A percentile compares a stretch with the other conserved stretches of the same genome.
phyloP scores from a whole-genome alignment of 2,113 vertebrate genomes.

The Hippolais icterina region DNA sequence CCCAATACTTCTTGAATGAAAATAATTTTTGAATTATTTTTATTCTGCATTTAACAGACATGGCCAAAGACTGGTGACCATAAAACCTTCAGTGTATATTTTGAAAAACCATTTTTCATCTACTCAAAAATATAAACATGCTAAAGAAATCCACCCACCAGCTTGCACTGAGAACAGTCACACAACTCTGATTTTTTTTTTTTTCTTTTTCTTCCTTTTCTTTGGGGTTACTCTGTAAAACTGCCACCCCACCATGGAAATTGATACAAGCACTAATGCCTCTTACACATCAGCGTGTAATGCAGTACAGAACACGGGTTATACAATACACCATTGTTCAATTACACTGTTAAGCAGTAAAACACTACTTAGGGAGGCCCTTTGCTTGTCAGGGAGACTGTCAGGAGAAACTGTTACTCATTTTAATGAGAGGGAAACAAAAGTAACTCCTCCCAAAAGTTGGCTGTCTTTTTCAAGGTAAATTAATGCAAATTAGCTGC shows the following conservation, averaged over 20 bases:
- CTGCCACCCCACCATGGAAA: conserved; percentile 39
- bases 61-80: background rate
- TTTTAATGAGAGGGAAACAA: conserved; percentile 39
- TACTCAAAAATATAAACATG: background rate
- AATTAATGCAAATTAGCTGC: background rate
- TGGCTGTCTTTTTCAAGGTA: background rate
- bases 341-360: conserved; percentile 28
- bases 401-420: conserved; percentile 37
- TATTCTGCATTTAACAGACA: background rate
- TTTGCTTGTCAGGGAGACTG: conserved; percentile 10
- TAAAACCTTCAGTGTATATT: background rate
- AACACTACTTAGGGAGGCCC: conserved; percentile 21
- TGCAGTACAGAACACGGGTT: background rate
- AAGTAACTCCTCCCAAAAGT: conserved; percentile 5
- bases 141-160: background rate
- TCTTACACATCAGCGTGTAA: conserved; percentile 9
- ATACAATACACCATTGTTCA: conserved; percentile 31
- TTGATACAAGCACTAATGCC: conserved; percentile 42
- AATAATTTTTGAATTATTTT: background rate
- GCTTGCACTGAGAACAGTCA: background rate
- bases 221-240: background rate
- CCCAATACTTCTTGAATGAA: background rate
- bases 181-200: background rate
- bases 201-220: background rate
- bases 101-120: background rate